Conservation (phyloP, 2,113 vertebrate species). For the Pomatorhinus ruficollis region DNA sequence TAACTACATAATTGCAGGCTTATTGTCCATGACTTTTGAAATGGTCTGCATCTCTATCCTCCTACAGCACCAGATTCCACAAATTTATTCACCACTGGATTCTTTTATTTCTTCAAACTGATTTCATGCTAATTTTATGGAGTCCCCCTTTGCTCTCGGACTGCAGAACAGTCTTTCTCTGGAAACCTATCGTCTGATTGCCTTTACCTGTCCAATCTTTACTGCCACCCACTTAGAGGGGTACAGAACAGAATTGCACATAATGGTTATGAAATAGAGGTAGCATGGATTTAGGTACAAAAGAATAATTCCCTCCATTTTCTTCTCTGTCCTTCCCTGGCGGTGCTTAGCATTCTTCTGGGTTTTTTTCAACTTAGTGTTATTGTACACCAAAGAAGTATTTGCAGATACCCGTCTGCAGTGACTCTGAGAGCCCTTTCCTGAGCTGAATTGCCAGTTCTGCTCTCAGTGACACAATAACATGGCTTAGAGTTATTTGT, state of each 20-base stretch:
- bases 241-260: not conserved
- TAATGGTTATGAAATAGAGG: not conserved
- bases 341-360: not conserved
- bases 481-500: not conserved
- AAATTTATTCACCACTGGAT: not conserved
- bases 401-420: not conserved
- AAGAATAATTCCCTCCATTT: not conserved
- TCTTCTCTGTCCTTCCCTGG: not conserved
- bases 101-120: not conserved
- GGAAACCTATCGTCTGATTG: not conserved
- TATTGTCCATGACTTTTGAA: not conserved
- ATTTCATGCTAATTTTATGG: not conserved
- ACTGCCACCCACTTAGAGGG: not conserved
- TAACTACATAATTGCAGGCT: not conserved
- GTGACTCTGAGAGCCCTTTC: not conserved
- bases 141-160: not conserved
- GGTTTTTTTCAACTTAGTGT: not conserved
- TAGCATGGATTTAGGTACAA: not conserved
- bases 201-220: not conserved
- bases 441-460: not conserved
- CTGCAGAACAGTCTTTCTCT: not conserved
- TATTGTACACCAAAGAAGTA: not conserved
- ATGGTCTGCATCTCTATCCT: not conserved
- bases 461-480: not conserved
- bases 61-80: not conserved